Evolutionary conservation across 2,113 vertebrate genomes (phyloP).

Genomic region (Blennius ocellaris): DNA sequence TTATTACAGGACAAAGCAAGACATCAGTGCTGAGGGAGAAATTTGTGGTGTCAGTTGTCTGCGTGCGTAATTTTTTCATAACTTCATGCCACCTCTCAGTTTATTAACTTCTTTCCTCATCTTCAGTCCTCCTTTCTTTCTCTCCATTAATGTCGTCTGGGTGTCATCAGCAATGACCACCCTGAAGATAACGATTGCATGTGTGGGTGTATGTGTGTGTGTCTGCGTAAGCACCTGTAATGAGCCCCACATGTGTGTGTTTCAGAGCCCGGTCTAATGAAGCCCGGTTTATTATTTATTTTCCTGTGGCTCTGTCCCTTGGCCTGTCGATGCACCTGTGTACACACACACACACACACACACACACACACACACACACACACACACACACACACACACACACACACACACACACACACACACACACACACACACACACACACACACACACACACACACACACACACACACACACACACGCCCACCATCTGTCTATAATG

Average conservation of each 20-base stretch:
- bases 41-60: conserved; percentile 47
- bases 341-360: conserved; percentile 63
- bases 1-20: conserved; percentile 40
- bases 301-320: conserved; percentile 74
- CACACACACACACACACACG: conserved; percentile 33
- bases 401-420: conserved; percentile 37
- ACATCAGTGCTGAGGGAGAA: conserved; percentile 10
- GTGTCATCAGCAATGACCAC: conserved; percentile 71
- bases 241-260: conserved; percentile 82
- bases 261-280: conserved; percentile 77
- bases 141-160: conserved; percentile 36
- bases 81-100: conserved; percentile 25
- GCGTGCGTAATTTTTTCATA: conserved; percentile 26
- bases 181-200: conserved; percentile 72
- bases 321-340: conserved; percentile 83
- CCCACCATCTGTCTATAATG: conserved; percentile 84
- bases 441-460: conserved; percentile 34
- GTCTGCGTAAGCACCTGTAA: conserved; percentile 79
- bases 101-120: conserved; percentile 4
- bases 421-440: conserved; percentile 35
- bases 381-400: conserved; percentile 57
- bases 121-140: conserved; percentile 16
- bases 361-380: conserved; percentile 51
- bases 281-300: conserved; percentile 83
- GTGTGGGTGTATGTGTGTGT: conserved; percentile 22